These are phyloP conservation scores for Petaurus breviceps DNA, from an alignment of 2,113 vertebrate genomes.

Conservation along the genomic window DNA sequence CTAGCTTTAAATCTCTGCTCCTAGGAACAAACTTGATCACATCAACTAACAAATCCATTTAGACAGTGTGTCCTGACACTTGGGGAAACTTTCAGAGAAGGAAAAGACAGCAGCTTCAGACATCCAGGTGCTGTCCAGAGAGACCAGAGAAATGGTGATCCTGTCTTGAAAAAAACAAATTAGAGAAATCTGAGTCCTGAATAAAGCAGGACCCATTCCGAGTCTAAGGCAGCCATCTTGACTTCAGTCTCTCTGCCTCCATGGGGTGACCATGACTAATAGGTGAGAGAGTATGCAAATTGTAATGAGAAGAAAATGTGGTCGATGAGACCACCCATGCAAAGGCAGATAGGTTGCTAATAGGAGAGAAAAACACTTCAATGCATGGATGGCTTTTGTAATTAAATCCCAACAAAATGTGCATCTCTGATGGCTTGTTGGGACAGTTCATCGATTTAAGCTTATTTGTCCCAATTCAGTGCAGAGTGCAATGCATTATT, in stretches of 20 bases:
- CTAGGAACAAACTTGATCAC: not conserved
- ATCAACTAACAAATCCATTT: not conserved
- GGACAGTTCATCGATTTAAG: constrained; percentile 46
- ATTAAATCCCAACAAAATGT: constrained; percentile 18
- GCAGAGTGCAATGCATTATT: constrained; percentile 34
- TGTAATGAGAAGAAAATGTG: not conserved
- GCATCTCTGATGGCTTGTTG: not conserved
- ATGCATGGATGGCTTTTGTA: constrained; percentile 15
- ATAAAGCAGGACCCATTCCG: not conserved
- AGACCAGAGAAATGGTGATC: not conserved
- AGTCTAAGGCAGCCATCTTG: not conserved
- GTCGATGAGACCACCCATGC: not conserved
- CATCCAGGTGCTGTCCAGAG: not conserved
- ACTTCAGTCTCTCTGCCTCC: not conserved
- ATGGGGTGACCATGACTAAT: not conserved
- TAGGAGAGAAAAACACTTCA: constrained; percentile 16
- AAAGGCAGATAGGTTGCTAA: not conserved
- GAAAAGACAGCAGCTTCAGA: not conserved
- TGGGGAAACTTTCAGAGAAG: not conserved
- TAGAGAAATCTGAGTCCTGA: not conserved
- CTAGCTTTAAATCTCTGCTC: not conserved
- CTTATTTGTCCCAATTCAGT: constrained; percentile 34
- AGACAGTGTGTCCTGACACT: not conserved
- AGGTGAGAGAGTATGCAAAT: not conserved
- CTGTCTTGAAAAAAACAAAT: not conserved